Evolutionary conservation across 2,888 invertebrate species (phyloP).

Genomic region (Agonopterix alstromeriana): DNA sequence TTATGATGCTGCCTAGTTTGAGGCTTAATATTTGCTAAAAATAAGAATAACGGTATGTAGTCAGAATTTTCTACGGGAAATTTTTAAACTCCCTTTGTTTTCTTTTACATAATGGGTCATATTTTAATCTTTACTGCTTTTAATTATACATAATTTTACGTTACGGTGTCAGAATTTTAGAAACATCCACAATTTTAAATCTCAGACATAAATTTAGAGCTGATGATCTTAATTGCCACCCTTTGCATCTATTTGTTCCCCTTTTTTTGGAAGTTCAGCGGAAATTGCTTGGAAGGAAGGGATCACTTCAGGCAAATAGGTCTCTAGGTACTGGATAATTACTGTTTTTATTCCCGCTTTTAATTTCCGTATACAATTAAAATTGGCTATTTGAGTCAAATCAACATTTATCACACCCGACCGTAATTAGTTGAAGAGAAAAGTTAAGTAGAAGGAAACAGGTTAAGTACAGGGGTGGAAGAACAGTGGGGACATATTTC

Average conservation of each 20-base stretch:
- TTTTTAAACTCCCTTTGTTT: no score
- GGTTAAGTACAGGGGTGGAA: no score
- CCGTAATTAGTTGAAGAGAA: no score
- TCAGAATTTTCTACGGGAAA: no score
- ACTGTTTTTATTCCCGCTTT: background rate
- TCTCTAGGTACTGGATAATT: constrained; percentile 28
- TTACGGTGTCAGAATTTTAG: constrained; percentile 9
- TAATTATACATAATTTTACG: constrained; percentile 6
- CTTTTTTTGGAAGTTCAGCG: constrained; percentile 45
- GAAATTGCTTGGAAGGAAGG: constrained; percentile 64
- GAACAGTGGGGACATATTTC: no score
- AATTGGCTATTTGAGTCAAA: no score
- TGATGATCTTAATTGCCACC: constrained; percentile 56
- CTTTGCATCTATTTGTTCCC: constrained; percentile 36
- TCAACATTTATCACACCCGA: no score
- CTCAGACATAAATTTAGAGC: constrained; percentile 39
- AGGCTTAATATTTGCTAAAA: no score
- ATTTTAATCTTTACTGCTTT: constrained; percentile 11
- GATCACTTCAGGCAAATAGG: constrained; percentile 53
- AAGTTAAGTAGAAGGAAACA: no score
- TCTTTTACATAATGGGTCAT: background rate
- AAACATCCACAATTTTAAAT: constrained; percentile 34
- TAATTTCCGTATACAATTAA: no score
- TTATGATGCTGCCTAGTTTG: background rate
- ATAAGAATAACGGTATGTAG: no score